Percentiles rank a stretch among this genome's conserved stretches.
phyloP scores from a whole-genome alignment of 2,113 vertebrate species.

The Xiphophorus maculatus region DNA sequence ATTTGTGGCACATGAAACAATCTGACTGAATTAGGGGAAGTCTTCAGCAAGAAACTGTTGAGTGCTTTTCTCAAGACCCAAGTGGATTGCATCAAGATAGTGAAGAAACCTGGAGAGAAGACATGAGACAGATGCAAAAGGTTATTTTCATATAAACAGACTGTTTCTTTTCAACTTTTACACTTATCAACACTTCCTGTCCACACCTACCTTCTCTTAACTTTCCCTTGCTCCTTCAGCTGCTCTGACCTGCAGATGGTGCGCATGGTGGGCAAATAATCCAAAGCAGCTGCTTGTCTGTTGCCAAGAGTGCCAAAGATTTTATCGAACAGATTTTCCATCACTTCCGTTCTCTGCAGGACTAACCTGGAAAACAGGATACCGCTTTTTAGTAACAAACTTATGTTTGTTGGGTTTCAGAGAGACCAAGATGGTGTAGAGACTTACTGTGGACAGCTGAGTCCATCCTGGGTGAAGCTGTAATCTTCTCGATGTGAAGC shows the following conservation, averaged over 20 bases:
- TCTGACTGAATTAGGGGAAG: slow-evolving; percentile 81
- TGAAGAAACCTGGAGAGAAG: slow-evolving; percentile 88
- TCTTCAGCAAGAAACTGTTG: slow-evolving; percentile 83
- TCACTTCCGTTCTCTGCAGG: slow-evolving; percentile 78
- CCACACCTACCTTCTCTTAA: slow-evolving; percentile 87
- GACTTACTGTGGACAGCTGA: slow-evolving; percentile 82
- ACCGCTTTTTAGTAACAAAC: background rate
- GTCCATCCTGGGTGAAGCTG: slow-evolving; percentile 75
- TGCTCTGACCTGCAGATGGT: slow-evolving; percentile 89
- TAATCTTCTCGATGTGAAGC: slow-evolving; percentile 71
- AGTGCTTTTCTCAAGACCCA: slow-evolving; percentile 85
- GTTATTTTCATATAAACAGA: background rate
- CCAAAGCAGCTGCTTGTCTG: slow-evolving; percentile 79
- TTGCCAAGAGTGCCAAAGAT: slow-evolving; percentile 79
- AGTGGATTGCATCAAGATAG: slow-evolving; percentile 91
- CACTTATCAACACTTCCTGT: slow-evolving; percentile 42
- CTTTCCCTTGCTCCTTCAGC: slow-evolving; percentile 89
- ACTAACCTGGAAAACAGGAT: slow-evolving; percentile 71
- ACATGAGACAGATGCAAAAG: background rate
- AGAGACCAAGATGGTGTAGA: background rate
- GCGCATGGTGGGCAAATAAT: slow-evolving; percentile 91
- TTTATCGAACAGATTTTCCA: slow-evolving; percentile 81
- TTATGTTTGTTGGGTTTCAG: background rate
- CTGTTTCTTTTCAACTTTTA: background rate
- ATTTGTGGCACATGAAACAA: background rate